These are phyloP conservation scores for Onychomys leucogaster DNA, from an alignment of 2,797 vertebrate species.

Conservation along the genomic window DNA sequence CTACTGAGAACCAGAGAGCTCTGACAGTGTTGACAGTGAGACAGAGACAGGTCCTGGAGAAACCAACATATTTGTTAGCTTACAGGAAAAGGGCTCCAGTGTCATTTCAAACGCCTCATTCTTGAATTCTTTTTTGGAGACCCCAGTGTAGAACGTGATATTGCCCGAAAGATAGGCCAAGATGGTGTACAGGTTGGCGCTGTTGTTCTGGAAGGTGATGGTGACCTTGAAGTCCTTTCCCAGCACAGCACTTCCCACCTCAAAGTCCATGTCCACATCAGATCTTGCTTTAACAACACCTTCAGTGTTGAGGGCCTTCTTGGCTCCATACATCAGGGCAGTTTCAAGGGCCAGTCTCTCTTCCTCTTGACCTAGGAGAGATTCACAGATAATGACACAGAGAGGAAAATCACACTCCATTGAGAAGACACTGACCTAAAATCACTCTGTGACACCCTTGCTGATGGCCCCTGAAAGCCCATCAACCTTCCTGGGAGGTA, in stretches of 20 bases:
- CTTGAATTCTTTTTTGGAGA: conserved; percentile 92
- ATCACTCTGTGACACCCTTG: rapidly evolving
- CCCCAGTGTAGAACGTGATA: conserved; percentile 96
- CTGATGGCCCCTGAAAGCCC: neutral
- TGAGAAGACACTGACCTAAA: neutral
- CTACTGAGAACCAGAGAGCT: neutral
- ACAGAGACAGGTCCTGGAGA: neutral
- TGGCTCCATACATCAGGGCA: conserved; percentile 93
- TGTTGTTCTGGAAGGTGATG: conserved; percentile 92
- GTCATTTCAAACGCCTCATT: conserved; percentile 87
- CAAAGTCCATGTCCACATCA: conserved; percentile 92
- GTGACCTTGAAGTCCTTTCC: conserved; percentile 92
- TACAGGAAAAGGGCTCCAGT: conserved; percentile 90
- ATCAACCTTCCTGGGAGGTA: neutral
- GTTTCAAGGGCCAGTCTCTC: conserved; percentile 94
- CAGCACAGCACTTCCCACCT: conserved; percentile 88
- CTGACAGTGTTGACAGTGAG: neutral
- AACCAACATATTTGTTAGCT: conserved; percentile 77
- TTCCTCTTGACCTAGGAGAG: conserved; percentile 90
- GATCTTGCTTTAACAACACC: conserved; percentile 68
- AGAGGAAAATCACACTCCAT: neutral
- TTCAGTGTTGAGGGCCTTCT: conserved; percentile 86
- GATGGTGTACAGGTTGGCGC: conserved; percentile 86
- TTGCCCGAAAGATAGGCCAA: conserved; percentile 91
- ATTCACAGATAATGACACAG: conserved; percentile 41